Conservation (phyloP, 2,797 vertebrate genomes). For the Malurus leucopterus region DNA sequence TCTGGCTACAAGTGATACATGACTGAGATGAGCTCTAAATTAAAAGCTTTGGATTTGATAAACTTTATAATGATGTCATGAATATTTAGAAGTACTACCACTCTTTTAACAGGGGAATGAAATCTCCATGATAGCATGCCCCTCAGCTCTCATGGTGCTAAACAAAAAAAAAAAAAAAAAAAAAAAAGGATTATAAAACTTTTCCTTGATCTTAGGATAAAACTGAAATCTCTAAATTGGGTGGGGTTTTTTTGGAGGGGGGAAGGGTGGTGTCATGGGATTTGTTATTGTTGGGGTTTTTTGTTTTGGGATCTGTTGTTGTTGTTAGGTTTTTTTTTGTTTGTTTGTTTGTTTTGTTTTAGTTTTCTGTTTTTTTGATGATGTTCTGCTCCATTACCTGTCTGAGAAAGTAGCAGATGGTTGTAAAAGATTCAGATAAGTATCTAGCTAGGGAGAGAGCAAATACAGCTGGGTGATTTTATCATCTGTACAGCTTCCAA, state of each 20-base stretch:
- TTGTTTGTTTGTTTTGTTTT: no score
- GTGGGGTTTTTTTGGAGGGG: background rate
- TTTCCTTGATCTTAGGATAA: background rate
- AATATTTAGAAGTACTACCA: conserved; percentile 27
- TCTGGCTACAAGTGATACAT: background rate
- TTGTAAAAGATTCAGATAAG: conserved; percentile 11
- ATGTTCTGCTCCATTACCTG: conserved; percentile 21
- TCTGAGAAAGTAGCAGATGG: conserved; percentile 36
- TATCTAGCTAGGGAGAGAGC: background rate
- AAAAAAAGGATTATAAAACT: conserved; percentile 11
- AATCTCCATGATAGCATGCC: background rate
- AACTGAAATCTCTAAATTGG: background rate
- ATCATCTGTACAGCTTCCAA: background rate
- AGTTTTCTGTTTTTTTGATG: background rate
- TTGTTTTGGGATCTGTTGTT: no score
- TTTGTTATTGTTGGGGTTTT: background rate
- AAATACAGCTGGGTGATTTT: conserved; percentile 38
- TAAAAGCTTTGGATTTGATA: conserved; percentile 33
- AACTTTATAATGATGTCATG: background rate
- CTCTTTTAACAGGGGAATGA: background rate
- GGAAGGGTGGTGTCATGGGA: background rate
- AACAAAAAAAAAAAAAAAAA: conserved; percentile 24
- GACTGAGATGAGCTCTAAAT: conserved; percentile 1
- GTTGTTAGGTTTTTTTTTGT: no score
- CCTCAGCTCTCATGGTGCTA: background rate